These are phyloP conservation scores for Epinotia demarniana DNA, from an alignment of 2,888 invertebrate genomes.

Conservation along the genomic window DNA sequence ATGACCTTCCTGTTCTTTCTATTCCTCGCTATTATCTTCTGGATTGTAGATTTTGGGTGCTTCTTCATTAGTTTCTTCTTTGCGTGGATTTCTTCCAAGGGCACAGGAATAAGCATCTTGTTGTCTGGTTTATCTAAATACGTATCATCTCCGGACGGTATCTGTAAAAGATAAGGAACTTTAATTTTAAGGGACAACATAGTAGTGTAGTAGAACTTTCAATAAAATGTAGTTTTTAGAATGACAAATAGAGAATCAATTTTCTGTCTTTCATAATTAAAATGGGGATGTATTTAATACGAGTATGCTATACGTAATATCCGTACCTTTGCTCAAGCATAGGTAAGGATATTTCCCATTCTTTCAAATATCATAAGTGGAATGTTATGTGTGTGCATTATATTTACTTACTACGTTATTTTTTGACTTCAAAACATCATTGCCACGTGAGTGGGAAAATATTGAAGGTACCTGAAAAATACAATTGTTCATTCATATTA, in stretches of 20 bases:
- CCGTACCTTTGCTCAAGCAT: too few relatives aligned
- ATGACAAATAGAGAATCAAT: too few relatives aligned
- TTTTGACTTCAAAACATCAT: constrained; percentile 15
- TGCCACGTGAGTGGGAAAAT: neutral
- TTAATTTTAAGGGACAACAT: too few relatives aligned
- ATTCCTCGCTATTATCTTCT: constrained; percentile 77
- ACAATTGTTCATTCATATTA: too few relatives aligned
- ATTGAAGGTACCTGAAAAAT: constrained; percentile 15
- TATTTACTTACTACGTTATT: constrained; percentile 9
- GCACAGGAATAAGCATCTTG: constrained; percentile 63
- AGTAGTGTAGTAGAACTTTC: too few relatives aligned
- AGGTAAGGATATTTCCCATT: neutral
- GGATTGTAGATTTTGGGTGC: constrained; percentile 69
- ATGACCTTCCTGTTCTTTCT: constrained; percentile 61
- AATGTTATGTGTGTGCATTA: neutral
- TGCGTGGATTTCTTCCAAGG: constrained; percentile 56
- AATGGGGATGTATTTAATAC: too few relatives aligned
- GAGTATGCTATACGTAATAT: too few relatives aligned
- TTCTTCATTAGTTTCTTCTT: constrained; percentile 63
- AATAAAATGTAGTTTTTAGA: too few relatives aligned
- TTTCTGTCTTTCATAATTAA: too few relatives aligned
- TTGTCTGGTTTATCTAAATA: constrained; percentile 72
- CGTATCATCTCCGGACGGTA: constrained; percentile 56
- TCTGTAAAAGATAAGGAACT: neutral
- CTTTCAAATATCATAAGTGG: neutral